These are phyloP conservation scores for Daubentonia madagascariensis DNA, from an alignment of 2,113 vertebrate species.

Conservation along the genomic window DNA sequence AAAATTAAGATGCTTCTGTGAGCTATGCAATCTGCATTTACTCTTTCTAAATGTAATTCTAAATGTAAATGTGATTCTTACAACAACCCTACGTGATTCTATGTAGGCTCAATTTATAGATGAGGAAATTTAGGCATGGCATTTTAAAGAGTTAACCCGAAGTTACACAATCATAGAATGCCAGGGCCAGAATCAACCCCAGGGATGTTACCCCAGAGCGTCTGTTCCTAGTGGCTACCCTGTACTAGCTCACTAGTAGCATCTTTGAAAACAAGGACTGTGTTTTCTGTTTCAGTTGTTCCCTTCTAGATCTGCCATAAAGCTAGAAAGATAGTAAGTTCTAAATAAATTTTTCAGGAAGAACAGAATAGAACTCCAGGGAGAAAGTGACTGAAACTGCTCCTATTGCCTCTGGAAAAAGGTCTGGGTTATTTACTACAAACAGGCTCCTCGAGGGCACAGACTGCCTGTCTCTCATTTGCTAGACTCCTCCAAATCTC, in stretches of 20 bases:
- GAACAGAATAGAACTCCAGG: neutral
- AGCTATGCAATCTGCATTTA: neutral
- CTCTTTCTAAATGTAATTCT: neutral
- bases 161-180: neutral
- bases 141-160: neutral
- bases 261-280: neutral
- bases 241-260: neutral
- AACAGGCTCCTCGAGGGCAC: neutral
- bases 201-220: accelerated
- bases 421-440: neutral
- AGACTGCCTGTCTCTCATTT: neutral
- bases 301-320: neutral
- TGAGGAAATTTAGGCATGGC: neutral
- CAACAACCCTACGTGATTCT: neutral
- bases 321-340: neutral
- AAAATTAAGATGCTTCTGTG: neutral
- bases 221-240: neutral
- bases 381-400: neutral
- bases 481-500: neutral
- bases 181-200: neutral
- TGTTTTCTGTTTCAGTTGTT: neutral
- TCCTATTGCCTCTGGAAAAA: neutral
- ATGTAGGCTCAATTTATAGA: neutral
- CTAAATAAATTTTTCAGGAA: neutral
- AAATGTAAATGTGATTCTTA: neutral